phyloP scores from a whole-genome alignment of 2,888 invertebrate genomes.

The Criorhina ranunculi region DNA sequence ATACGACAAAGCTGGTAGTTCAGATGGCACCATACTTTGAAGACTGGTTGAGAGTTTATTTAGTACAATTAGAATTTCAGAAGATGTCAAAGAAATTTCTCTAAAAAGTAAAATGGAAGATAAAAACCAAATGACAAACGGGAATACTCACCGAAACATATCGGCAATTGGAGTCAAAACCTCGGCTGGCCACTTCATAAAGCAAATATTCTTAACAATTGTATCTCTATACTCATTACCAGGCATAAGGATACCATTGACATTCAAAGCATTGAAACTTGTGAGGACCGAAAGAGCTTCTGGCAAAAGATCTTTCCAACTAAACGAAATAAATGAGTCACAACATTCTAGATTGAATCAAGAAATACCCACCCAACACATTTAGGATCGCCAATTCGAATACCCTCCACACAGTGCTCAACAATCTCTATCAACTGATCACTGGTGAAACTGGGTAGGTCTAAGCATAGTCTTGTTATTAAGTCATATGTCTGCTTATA shows the following conservation, averaged over 20 bases:
- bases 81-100: constrained; percentile 85
- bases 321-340: constrained; percentile 77
- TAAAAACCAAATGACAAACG: not conserved
- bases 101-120: constrained; percentile 81
- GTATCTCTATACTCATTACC: constrained; percentile 86
- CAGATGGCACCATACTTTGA: constrained; percentile 86
- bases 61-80: constrained; percentile 86
- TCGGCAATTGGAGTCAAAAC: constrained; percentile 86
- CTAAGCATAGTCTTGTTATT: constrained; percentile 85
- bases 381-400: constrained; percentile 85
- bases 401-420: constrained; percentile 86
- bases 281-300: constrained; percentile 85
- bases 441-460: constrained; percentile 85
- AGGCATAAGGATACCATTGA: constrained; percentile 85
- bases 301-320: constrained; percentile 89
- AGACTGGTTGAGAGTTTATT: constrained; percentile 86
- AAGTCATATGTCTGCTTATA: constrained; percentile 85
- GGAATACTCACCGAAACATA: constrained; percentile 86
- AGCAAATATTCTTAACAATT: constrained; percentile 86
- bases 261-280: constrained; percentile 85
- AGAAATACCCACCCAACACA: constrained; percentile 83
- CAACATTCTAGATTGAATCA: not conserved
- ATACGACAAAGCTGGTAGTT: constrained; percentile 87
- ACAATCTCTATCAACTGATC: constrained; percentile 86
- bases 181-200: constrained; percentile 86